A percentile compares a stretch with the other conserved stretches of the same genome.
phyloP scores from a whole-genome alignment of 2,888 invertebrate genomes.

The Danaus chrysippus region DNA sequence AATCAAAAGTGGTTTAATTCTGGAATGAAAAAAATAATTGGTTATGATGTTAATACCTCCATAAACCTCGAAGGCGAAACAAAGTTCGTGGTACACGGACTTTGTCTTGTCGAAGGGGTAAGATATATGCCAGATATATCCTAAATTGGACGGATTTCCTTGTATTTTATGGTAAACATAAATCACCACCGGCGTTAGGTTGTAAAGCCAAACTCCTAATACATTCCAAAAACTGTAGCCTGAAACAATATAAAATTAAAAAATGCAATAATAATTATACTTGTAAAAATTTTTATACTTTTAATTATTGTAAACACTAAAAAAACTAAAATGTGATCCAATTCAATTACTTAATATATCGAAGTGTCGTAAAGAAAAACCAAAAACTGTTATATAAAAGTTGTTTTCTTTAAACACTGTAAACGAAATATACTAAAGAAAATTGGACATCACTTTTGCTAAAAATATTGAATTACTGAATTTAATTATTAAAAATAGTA shows the following conservation, averaged over 20 bases:
- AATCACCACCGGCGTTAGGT: conserved; percentile 53
- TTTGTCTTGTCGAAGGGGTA: conserved; percentile 67
- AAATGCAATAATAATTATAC: not conserved
- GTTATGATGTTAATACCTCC: conserved; percentile 44
- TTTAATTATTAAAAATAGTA: no score
- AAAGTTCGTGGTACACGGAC: conserved; percentile 49
- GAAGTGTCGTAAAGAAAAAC: no score
- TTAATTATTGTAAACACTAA: not conserved
- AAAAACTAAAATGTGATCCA: no score
- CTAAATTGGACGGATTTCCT: conserved; percentile 46
- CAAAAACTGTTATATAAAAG: no score
- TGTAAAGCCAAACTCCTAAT: conserved; percentile 54
- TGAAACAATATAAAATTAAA: conserved; percentile 36
- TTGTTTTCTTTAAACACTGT: no score
- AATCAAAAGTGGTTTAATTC: no score
- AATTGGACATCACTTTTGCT: no score
- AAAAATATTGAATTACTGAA: no score
- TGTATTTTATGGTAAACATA: conserved; percentile 45
- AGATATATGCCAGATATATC: conserved; percentile 54
- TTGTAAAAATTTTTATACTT: not conserved
- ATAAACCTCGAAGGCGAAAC: conserved; percentile 53
- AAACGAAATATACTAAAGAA: no score
- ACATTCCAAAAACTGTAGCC: conserved; percentile 61
- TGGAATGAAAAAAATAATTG: not conserved
- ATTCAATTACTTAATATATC: no score